phyloP scores from a whole-genome alignment of 2,888 invertebrate species.

The Monochamus alternatus region DNA sequence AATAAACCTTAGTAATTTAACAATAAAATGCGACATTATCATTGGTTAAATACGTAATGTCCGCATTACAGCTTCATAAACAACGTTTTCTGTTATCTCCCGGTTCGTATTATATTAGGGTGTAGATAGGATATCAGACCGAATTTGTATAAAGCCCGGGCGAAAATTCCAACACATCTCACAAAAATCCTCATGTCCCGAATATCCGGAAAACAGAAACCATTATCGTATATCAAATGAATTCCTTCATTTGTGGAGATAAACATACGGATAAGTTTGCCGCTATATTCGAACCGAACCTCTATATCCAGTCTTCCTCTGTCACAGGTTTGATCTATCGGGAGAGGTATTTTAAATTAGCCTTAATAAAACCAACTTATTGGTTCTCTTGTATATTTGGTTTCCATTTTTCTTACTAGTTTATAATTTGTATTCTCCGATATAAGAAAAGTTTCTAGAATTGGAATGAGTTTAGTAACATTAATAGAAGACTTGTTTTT shows the following conservation, averaged over 20 bases:
- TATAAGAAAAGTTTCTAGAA: conserved; percentile 10
- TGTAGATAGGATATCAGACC: too few relatives aligned
- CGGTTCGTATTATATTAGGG: too few relatives aligned
- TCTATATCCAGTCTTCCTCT: neutral
- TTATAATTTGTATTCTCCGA: conserved; percentile 10
- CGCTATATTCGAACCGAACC: conserved; percentile 5
- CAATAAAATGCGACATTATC: too few relatives aligned
- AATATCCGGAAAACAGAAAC: conserved; percentile 35
- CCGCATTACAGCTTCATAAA: too few relatives aligned
- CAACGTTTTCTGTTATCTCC: too few relatives aligned
- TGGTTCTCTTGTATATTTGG: conserved; percentile 3
- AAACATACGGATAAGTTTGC: conserved; percentile 25
- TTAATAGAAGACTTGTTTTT: too few relatives aligned
- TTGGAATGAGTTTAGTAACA: too few relatives aligned
- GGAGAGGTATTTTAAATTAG: conserved; percentile 22
- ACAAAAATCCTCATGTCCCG: conserved; percentile 5
- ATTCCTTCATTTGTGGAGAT: conserved; percentile 36
- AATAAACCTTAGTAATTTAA: too few relatives aligned
- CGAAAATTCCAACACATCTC: conserved; percentile 6
- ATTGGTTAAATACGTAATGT: too few relatives aligned
- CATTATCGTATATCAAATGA: conserved; percentile 38
- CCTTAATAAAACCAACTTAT: conserved; percentile 19
- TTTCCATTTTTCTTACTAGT: neutral
- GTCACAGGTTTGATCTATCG: conserved; percentile 20
- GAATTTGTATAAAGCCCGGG: neutral